Evolutionary conservation across 2,888 invertebrate species (phyloP).

Genomic region (Uropetala carovei): DNA sequence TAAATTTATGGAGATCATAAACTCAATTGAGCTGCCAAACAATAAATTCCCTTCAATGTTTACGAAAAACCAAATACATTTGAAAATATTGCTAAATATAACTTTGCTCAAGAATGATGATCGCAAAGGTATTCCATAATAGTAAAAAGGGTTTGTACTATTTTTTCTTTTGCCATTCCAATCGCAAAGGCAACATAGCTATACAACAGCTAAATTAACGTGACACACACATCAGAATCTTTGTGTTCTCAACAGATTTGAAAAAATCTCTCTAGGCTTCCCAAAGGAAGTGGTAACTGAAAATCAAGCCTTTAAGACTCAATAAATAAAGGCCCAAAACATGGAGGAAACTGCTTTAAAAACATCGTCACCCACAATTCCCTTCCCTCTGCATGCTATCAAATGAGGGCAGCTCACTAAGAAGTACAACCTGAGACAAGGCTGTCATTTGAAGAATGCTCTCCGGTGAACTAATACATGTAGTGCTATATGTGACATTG

Average conservation of each 20-base stretch:
- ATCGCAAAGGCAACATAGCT: slow-evolving; percentile 41
- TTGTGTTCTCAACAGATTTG: slow-evolving; percentile 2
- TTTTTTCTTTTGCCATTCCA: slow-evolving; percentile 38
- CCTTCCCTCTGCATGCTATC: neutral
- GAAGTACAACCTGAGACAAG: slow-evolving; percentile 17
- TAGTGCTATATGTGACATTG: slow-evolving; percentile 42
- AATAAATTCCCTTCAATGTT: neutral
- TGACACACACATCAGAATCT: neutral
- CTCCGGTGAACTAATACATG: neutral
- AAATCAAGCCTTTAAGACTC: slow-evolving; percentile 60
- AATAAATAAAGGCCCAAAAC: slow-evolving; percentile 1
- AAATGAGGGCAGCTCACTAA: neutral
- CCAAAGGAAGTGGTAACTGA: slow-evolving; percentile 59
- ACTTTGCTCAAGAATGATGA: neutral
- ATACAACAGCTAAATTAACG: slow-evolving; percentile 30
- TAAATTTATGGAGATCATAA: neutral
- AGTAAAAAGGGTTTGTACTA: slow-evolving; percentile 46
- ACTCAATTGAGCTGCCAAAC: slow-evolving; percentile 17
- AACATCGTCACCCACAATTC: neutral
- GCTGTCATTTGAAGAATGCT: neutral
- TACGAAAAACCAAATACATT: neutral
- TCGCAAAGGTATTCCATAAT: neutral
- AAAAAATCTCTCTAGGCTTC: slow-evolving; percentile 34
- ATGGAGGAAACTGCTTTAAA: neutral
- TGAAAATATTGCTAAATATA: neutral